Base-by-base conservation (phyloP, 2,797 vertebrate species). In the Diglossa cyanea region DNA sequence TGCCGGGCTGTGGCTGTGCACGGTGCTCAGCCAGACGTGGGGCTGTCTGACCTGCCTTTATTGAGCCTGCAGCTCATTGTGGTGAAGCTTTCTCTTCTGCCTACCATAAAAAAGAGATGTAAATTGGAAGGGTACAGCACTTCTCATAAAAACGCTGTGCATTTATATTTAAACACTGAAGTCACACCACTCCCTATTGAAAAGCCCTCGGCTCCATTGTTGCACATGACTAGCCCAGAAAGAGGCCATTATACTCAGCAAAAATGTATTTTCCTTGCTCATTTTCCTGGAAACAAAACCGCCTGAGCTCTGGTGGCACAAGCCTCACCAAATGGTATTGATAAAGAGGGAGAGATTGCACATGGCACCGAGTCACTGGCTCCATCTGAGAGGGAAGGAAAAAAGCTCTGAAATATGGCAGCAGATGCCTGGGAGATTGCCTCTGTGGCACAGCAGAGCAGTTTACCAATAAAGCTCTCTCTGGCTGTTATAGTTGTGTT, bases 381-480 rank as follows among this genome's bases (percentile, higher is more conserved):
- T 93, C 93, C 2, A 6, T 96, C 92, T 37, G 65, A 90, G 94
- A 86, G 70, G 72, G 77, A 73, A 83, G 79, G 92, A 89, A 86
- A 87, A 96, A 94, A 93, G 91, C 80, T 80, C 86, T 48, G 61
- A 93, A 97, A 96, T 83, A 86, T 47, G 80, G 97, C 94, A 97
- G 90, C 97, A 98, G 98, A 97, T 98, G 98, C 97, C 92, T 50
- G 68, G 65, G 55, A 95, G 96, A 89, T 94, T 83, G 90, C 60
- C 89, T 96, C 84, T 81, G 90, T 92, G 96, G 96, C 88, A 88
- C 66, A 58, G 54, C 86, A 91, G 96, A 97, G 50, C 96, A 62
- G 90, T 96, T 96, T 88, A 94, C 97, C 95, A 93, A 98, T 98
- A 98, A 97, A 97, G 97, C 97, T 95, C 91, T 94, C 95, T 95